Evolutionary conservation across 2,797 vertebrate genomes (phyloP).

Genomic region (Sternarchorhynchus goeldii): DNA sequence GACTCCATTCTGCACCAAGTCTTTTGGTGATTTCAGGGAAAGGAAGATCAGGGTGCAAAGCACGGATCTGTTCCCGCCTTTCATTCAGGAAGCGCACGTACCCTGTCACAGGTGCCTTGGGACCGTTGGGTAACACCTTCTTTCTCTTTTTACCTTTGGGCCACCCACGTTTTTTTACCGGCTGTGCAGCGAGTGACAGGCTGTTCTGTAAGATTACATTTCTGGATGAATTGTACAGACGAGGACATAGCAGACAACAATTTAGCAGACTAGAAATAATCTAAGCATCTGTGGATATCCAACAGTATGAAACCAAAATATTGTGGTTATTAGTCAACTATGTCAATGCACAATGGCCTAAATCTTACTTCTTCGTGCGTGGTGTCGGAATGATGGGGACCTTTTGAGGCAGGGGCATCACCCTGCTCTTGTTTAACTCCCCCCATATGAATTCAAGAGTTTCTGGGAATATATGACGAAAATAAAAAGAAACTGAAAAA

Average conservation of each 20-base stretch:
- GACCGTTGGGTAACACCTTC: constrained; percentile 97
- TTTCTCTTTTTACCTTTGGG: constrained; percentile 98
- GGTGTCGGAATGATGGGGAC: constrained; percentile 65
- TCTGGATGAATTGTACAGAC: neutral
- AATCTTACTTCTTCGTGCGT: constrained; percentile 84
- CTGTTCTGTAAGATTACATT: constrained; percentile 25
- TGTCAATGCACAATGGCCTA: neutral
- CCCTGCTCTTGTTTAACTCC: constrained; percentile 92
- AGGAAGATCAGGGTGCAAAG: constrained; percentile 89
- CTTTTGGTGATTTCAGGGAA: constrained; percentile 98
- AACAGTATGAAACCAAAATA: neutral
- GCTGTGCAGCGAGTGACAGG: constrained; percentile 69
- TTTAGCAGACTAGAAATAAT: constrained; percentile 1
- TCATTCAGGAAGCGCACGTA: constrained; percentile 97
- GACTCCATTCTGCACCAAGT: constrained; percentile 95
- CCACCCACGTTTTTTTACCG: constrained; percentile 95
- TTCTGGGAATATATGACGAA: neutral
- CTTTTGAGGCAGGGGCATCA: constrained; percentile 73
- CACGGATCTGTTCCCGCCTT: constrained; percentile 90
- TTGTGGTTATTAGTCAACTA: neutral
- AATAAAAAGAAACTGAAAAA: neutral
- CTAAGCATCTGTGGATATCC: neutral
- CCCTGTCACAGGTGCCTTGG: constrained; percentile 94
- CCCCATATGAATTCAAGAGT: constrained; percentile 69
- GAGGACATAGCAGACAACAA: no score